These are phyloP conservation scores for Procambarus virginalis DNA, from an alignment of 1,140 invertebrate species.

Conservation along the genomic window DNA sequence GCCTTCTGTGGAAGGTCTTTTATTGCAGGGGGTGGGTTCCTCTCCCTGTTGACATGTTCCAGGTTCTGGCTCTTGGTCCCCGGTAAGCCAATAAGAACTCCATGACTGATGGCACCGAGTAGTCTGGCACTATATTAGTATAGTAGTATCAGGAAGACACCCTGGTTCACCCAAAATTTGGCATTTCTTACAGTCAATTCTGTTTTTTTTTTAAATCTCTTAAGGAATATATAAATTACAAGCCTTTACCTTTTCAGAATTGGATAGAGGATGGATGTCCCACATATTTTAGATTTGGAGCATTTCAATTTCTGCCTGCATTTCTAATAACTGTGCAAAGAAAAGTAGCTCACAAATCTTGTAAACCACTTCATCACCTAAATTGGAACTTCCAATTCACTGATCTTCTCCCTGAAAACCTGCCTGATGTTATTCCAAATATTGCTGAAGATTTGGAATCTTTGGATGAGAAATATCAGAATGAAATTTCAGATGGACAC, in stretches of 20 bases:
- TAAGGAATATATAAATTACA: no score
- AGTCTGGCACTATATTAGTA: no score
- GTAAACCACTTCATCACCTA: slow-evolving; percentile 38
- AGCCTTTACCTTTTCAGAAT: slow-evolving; percentile 24
- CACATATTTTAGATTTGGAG: slow-evolving; percentile 33
- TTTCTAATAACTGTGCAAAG: slow-evolving; percentile 41
- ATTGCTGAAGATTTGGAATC: background rate
- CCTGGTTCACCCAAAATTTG: no score
- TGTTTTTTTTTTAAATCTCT: no score
- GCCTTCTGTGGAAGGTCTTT: no score
- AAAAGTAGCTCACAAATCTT: background rate
- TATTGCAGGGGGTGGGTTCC: no score
- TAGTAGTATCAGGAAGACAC: no score
- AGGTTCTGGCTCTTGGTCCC: no score
- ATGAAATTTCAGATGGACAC: background rate
- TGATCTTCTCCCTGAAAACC: background rate
- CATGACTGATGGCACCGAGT: no score
- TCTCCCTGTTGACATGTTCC: no score
- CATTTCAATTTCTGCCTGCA: slow-evolving; percentile 49
- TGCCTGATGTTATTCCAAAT: background rate
- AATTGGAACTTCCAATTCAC: slow-evolving; percentile 49
- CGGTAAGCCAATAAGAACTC: no score
- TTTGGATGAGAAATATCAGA: background rate
- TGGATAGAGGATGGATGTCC: slow-evolving; percentile 45
- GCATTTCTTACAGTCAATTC: no score